These are phyloP conservation scores for Felis catus DNA, from an alignment of 2,113 vertebrate species.

Conservation along the genomic window F.catus_Fca126_mat1.0 CM031421.1:104442001-104442500, in stretches of 20 bases:
- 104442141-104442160: neutral
- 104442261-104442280: neutral
- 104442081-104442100: neutral
- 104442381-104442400: neutral
- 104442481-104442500: too few species aligned
- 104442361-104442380: neutral
- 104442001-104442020: neutral
- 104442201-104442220: neutral
- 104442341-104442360: neutral
- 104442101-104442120: neutral
- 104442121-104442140: neutral
- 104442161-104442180: neutral
- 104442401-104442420: neutral
- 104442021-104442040: neutral
- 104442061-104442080: neutral
- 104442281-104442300: neutral
- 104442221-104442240: neutral
- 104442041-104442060: neutral
- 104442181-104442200: neutral
- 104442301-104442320: neutral
- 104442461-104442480: neutral
- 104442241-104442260: neutral
- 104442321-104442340: neutral
- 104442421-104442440: neutral
- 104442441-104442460: neutral